Evolutionary conservation across 2,113 vertebrate species (phyloP).

Genomic region (Pituophis catenifer): DNA sequence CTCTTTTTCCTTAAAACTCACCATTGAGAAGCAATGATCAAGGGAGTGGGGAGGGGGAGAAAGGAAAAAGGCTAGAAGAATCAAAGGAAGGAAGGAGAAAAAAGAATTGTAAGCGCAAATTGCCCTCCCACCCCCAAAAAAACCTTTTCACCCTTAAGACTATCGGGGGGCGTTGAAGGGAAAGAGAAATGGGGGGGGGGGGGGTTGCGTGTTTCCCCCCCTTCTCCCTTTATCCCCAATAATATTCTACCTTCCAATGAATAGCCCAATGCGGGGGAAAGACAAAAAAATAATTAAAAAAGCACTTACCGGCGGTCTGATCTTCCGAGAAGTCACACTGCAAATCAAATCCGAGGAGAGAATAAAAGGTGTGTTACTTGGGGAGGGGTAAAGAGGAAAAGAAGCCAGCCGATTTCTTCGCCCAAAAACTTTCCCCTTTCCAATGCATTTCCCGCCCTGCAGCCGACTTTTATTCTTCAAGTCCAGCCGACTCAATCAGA

Average conservation of each 20-base stretch:
- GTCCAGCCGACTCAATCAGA: background rate
- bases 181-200: slow-evolving; percentile 2
- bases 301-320: slow-evolving; percentile 84
- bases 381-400: background rate
- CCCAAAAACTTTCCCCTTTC: background rate
- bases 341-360: slow-evolving; percentile 45
- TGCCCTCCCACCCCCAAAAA: too few relatives aligned
- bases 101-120: background rate
- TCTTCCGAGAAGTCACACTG: slow-evolving; percentile 93
- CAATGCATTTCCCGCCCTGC: background rate
- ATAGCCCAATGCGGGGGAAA: background rate
- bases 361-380: background rate
- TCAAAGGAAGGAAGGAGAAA: background rate
- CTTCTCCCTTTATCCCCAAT: accelerated
- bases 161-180: background rate
- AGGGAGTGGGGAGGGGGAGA: background rate
- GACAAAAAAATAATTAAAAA: background rate
- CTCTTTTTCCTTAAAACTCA: slow-evolving; percentile 2
- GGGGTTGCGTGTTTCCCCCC: background rate
- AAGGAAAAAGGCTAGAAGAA: background rate
- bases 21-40: background rate
- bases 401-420: background rate
- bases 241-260: background rate
- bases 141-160: background rate
- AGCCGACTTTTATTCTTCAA: background rate